Evolutionary conservation across 2,888 invertebrate genomes (phyloP).

Genomic region (Esperia sulphurella): DNA sequence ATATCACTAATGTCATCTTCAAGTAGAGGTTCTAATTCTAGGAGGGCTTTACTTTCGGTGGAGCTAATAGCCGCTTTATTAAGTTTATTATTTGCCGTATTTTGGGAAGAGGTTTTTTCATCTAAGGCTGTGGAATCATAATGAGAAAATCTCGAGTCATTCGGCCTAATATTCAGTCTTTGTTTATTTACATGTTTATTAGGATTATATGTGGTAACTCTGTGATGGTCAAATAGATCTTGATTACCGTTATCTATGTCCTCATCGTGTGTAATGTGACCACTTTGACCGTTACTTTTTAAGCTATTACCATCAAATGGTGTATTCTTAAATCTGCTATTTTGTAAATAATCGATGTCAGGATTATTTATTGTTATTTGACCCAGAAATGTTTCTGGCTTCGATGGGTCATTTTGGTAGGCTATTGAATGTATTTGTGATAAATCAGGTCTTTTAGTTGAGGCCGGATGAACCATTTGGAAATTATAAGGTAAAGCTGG

Average conservation of each 20-base stretch:
- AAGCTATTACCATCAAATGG: constrained; percentile 73
- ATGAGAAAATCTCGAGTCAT: constrained; percentile 43
- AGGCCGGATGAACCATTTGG: constrained; percentile 66
- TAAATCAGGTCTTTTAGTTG: constrained; percentile 77
- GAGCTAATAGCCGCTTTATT: constrained; percentile 24
- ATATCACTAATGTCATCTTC: constrained; percentile 79
- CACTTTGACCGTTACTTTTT: constrained; percentile 64
- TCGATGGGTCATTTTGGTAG: constrained; percentile 79
- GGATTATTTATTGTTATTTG: constrained; percentile 82
- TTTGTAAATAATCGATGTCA: constrained; percentile 70
- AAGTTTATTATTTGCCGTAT: constrained; percentile 25
- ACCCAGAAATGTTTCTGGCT: constrained; percentile 81
- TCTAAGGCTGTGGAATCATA: constrained; percentile 36
- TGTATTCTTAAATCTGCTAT: constrained; percentile 65
- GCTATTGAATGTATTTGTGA: constrained; percentile 78
- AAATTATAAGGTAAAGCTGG: constrained; percentile 66
- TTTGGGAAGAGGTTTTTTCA: constrained; percentile 34
- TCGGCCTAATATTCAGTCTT: constrained; percentile 59
- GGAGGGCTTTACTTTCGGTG: constrained; percentile 69
- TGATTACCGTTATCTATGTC: constrained; percentile 63
- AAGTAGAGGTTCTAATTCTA: constrained; percentile 78
- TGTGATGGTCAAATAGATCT: constrained; percentile 64
- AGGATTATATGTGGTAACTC: constrained; percentile 72
- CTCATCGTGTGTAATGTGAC: constrained; percentile 61
- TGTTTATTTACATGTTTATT: constrained; percentile 55